Percentiles rank a stretch among this genome's conserved stretches.
Conservation (phyloP, 2,888 invertebrate species). For the Sarcophaga carnaria region DNA sequence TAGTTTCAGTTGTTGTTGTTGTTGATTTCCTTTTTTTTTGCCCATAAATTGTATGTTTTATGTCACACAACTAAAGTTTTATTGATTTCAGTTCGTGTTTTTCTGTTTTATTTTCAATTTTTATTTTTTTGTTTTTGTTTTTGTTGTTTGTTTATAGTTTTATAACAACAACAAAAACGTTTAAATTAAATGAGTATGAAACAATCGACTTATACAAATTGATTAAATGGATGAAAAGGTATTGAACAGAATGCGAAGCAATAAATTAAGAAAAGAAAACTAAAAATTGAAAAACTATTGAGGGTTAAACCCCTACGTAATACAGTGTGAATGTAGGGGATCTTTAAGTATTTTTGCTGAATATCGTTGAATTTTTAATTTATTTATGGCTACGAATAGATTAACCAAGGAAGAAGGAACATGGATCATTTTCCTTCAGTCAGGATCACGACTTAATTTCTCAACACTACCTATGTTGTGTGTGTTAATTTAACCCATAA, state of each 20-base stretch:
- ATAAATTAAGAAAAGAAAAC: too few relatives aligned
- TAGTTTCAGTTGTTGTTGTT: not conserved
- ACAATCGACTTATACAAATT: slow-evolving; percentile 41
- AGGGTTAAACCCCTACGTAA: too few relatives aligned
- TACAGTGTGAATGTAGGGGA: too few relatives aligned
- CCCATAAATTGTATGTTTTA: not conserved
- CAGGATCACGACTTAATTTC: too few relatives aligned
- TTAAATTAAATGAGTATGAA: not conserved
- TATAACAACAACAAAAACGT: not conserved
- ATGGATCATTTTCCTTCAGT: too few relatives aligned
- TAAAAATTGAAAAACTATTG: too few relatives aligned
- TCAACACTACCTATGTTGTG: too few relatives aligned
- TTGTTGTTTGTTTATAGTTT: not conserved
- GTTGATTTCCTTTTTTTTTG: not conserved
- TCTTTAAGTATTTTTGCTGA: too few relatives aligned
- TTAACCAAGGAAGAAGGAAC: too few relatives aligned
- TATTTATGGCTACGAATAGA: too few relatives aligned
- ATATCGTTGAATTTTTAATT: too few relatives aligned
- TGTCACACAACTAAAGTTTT: slow-evolving; percentile 36
- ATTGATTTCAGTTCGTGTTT: slow-evolving; percentile 31
- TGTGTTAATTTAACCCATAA: too few relatives aligned
- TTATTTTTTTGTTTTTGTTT: not conserved
- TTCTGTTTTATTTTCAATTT: not conserved
- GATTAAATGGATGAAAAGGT: slow-evolving; percentile 4
- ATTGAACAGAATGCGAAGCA: not conserved